Base-by-base conservation (phyloP, 2,113 vertebrate genomes). In the Helogale parvula region DNA sequence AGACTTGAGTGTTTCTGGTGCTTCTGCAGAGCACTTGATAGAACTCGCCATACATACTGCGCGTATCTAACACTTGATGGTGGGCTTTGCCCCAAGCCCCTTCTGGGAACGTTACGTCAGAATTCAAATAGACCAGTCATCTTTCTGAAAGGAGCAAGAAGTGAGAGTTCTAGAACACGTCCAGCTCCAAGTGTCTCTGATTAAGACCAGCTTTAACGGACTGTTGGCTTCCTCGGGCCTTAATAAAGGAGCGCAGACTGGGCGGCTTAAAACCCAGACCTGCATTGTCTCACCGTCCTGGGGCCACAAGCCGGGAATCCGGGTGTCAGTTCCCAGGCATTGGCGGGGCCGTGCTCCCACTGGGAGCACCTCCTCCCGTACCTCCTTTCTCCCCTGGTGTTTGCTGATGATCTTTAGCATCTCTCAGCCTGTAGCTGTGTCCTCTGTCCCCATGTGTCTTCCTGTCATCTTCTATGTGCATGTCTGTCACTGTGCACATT, bases 381-480 rank as follows among this genome's bases (percentile, higher is more conserved):
- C 27, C 27, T 52, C 12, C 27, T 8, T 21, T 23, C 19, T 13
- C 50, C 45, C 4, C 15, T 38, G 41, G n/a, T 2, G 29, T 27
- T 68, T 19, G 14, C 54, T 10, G 33, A 15, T 5, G 0, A 4
- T 77, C 12, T 19, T 65, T 14, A 2, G 25, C 9, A 6, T 27
- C 38, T 38, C 38, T 68, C 15, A 57, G 63, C 41, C 68, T 90
- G 7, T 60, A 29, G 68, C 35, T 12, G 31, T 13, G 1, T n/a
- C 65, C 21, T 27, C 74, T 14, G 45, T 86, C 74, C 1, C 52
- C 3, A 21, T n/a, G 77, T 31, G 47, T 72, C 45, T 35, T 65
- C 33, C 31, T 7, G 3, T 60, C 31, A 0, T 19, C 54, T 60
- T 66, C 17, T 1, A 1, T 50, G 33, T 9, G 8, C 15, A 2